Evolutionary conservation across 1,140 invertebrate species (phyloP).

Genomic region (Acromyrmex charruanus): DNA sequence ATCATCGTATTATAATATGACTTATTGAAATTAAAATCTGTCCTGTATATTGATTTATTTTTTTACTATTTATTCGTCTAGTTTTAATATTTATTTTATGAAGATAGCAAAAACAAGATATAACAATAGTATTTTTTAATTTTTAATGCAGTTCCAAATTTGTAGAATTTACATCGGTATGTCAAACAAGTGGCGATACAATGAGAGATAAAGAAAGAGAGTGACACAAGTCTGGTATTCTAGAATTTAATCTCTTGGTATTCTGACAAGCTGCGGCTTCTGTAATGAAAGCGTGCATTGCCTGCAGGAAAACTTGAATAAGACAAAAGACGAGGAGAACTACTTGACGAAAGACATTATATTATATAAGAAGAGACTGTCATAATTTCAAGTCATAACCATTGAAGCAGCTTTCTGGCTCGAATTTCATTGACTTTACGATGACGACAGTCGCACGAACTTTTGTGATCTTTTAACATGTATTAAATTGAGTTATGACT

Average conservation of each 20-base stretch:
- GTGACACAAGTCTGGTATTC: background rate
- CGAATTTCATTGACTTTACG: background rate
- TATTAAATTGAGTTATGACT: constrained; percentile 11
- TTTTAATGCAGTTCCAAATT: background rate
- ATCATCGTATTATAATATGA: constrained; percentile 11
- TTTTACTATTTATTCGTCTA: background rate
- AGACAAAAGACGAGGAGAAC: constrained; percentile 22
- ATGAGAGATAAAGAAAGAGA: background rate
- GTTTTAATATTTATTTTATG: background rate
- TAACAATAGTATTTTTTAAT: background rate
- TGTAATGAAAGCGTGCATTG: constrained; percentile 38
- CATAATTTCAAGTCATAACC: constrained; percentile 14
- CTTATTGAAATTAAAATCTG: background rate
- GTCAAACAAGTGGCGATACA: background rate
- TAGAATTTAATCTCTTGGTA: constrained; percentile 39
- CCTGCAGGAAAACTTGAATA: constrained; percentile 24
- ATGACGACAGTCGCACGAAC: background rate
- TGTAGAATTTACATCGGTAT: background rate
- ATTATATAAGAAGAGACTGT: constrained; percentile 10
- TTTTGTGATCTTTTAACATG: background rate
- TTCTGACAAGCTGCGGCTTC: constrained; percentile 31
- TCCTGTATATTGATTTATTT: background rate
- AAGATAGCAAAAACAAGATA: background rate
- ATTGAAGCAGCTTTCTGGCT: too few relatives aligned
- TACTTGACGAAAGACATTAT: constrained; percentile 26